Evolutionary conservation across 2,797 vertebrate species (phyloP).

Genomic region (Protosalanx chinensis): DNA sequence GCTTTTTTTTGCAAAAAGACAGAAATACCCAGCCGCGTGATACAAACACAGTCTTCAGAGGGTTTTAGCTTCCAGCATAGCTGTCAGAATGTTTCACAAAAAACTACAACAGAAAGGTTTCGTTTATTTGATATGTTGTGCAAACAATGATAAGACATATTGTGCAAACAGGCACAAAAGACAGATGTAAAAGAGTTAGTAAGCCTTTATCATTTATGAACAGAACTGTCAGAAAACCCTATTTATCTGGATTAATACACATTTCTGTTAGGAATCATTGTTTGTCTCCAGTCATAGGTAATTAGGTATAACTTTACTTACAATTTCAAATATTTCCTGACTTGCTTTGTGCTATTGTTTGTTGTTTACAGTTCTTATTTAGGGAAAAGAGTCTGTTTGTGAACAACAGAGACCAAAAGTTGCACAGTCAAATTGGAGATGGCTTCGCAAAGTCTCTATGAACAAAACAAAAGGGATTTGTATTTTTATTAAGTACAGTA

Average conservation of each 20-base stretch:
- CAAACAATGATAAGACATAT: conserved; percentile 16
- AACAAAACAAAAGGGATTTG: no score
- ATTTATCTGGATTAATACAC: background rate
- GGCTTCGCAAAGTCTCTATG: no score
- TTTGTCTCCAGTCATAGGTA: no score
- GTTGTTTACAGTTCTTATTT: no score
- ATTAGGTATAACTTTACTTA: no score
- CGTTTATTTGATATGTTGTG: conserved; percentile 27
- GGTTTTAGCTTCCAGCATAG: background rate
- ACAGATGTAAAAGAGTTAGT: conserved; percentile 1
- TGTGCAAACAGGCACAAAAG: conserved; percentile 16
- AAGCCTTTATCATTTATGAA: conserved; percentile 28
- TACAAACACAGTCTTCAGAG: background rate
- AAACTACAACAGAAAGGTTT: conserved; percentile 4
- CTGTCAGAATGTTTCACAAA: conserved; percentile 14
- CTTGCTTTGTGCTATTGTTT: no score
- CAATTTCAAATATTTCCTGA: no score
- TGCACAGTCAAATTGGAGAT: no score
- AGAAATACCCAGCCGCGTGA: background rate
- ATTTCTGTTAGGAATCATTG: no score
- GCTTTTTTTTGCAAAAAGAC: background rate
- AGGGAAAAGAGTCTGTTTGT: no score
- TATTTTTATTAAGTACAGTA: no score
- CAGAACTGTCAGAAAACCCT: background rate
- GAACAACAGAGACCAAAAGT: no score